phyloP scores from a whole-genome alignment of 2,797 vertebrate genomes.

The Galagoides demidoff region DNA sequence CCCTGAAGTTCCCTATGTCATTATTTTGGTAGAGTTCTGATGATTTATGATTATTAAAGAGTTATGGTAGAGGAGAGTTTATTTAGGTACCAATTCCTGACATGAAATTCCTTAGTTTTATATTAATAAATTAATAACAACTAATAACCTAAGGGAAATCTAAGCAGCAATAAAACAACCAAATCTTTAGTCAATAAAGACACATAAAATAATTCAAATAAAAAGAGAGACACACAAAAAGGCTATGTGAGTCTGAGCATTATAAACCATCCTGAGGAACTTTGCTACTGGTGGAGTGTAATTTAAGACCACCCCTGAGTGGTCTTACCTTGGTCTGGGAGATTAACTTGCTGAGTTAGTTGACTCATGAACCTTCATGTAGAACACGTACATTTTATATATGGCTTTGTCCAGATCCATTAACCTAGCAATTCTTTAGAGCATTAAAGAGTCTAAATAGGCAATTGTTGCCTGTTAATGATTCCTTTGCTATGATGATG shows the following conservation, averaged over 20 bases:
- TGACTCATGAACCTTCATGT: neutral
- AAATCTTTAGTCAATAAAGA: slow-evolving; percentile 53
- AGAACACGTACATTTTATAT: neutral
- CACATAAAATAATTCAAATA: slow-evolving; percentile 12
- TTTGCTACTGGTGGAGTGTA: neutral
- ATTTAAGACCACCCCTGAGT: neutral
- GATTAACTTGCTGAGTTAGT: neutral
- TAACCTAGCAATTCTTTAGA: neutral
- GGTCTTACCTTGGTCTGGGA: neutral
- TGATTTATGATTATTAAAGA: neutral
- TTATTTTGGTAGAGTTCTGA: neutral
- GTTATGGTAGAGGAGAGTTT: neutral
- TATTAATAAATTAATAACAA: slow-evolving; percentile 24
- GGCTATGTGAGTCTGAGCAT: neutral
- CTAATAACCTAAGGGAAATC: neutral
- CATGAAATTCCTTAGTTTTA: neutral
- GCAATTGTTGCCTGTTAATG: neutral
- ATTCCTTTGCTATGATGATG: neutral
- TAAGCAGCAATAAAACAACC: slow-evolving; percentile 31
- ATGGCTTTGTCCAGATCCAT: neutral
- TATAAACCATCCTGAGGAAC: neutral
- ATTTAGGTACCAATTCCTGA: slow-evolving; percentile 16
- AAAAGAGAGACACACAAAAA: neutral
- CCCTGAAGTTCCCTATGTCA: neutral
- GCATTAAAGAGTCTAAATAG: neutral